Percentiles rank a stretch among this genome's conserved stretches.
phyloP scores from a whole-genome alignment of 2,797 vertebrate genomes.

The Tapera naevia region DNA sequence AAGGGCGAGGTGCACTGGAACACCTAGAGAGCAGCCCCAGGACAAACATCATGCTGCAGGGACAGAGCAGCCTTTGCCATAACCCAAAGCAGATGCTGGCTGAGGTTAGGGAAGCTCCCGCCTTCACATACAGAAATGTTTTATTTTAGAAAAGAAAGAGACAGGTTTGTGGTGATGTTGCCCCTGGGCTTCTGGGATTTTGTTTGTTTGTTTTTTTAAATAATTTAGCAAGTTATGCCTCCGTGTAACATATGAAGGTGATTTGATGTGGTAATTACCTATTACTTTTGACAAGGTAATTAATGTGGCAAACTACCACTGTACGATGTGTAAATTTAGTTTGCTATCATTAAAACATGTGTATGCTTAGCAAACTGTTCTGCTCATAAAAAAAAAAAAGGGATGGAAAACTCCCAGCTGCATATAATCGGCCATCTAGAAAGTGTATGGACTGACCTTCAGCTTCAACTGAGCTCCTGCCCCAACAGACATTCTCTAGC shows the following conservation, averaged over 20 bases:
- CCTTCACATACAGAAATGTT: not conserved
- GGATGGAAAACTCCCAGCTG: slow-evolving; percentile 25
- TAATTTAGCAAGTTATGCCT: slow-evolving; percentile 64
- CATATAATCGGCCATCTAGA: slow-evolving; percentile 30
- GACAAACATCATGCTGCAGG: fast-evolving
- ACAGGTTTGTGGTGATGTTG: not conserved
- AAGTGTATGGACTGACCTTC: slow-evolving; percentile 45
- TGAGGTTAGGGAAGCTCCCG: not conserved
- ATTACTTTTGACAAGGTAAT: slow-evolving; percentile 80
- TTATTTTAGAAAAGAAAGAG: not conserved
- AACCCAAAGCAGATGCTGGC: not conserved
- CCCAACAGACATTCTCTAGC: not conserved
- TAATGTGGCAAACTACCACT: slow-evolving; percentile 78
- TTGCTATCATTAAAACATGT: slow-evolving; percentile 69
- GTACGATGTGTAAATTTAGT: slow-evolving; percentile 73
- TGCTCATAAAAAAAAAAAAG: not conserved
- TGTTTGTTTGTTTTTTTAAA: slow-evolving; percentile 57
- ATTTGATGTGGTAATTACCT: slow-evolving; percentile 80
- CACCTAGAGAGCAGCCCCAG: not conserved
- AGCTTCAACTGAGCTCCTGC: not conserved
- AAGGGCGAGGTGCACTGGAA: fast-evolving
- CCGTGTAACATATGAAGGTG: slow-evolving; percentile 63
- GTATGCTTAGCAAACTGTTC: slow-evolving; percentile 72
- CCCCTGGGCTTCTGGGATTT: slow-evolving; percentile 38
- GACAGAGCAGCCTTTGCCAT: not conserved